Base-by-base conservation (phyloP, 2,888 invertebrate species). In the Dromius quadrimaculatus region DNA sequence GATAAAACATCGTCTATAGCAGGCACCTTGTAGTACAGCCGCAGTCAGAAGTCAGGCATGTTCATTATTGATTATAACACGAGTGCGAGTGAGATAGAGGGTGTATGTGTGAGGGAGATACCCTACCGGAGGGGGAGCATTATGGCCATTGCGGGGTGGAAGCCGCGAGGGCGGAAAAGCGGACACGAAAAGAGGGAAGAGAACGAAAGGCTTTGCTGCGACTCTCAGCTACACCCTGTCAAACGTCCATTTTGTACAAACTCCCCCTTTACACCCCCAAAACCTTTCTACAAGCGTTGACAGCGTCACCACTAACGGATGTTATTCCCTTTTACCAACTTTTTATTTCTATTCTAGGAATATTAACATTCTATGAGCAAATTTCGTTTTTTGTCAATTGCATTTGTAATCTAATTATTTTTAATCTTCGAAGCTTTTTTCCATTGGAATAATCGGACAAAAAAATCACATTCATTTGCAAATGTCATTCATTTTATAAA, bases 41-140 rank as follows among this genome's bases (percentile, higher is more conserved):
- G 54, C 59, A 59, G 70, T 70, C 50, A 70, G 77, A 79, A 79
- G 78, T 80, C 77, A 77, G 78, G 77, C 79, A 78, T 81, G 80
- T 81, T 81, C 80, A 81, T 81, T 82, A 82, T 82, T 81, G 81
- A 82, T 82, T 80, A 81, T 62, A 54, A 70, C 70, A 70, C 62
- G 23, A 43, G 38, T 64, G 47, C 20, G 50, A 50, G 50, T 6
- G 50, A 32, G 22, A 64, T 19, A 11, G 23, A 4, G 62, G 9
- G 34, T 11, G 43, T 38, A 17, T 47, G 47, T 17, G 20, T 9
- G 34, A 68, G 43, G 6, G 59, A 68, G 43, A 34, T 15, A 13
- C 41, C 22, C 2, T 11, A 13, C 15, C 23, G 9, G 41, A 22
- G 41, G 41, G 22, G 62, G 38, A 38, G 62, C 13, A 20, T 23